These are phyloP conservation scores for Hydractinia symbiolongicarpus DNA, from an alignment of 30 jellyfish, hydroid and myxozoan genomes.

Conservation along the genomic window DNA sequence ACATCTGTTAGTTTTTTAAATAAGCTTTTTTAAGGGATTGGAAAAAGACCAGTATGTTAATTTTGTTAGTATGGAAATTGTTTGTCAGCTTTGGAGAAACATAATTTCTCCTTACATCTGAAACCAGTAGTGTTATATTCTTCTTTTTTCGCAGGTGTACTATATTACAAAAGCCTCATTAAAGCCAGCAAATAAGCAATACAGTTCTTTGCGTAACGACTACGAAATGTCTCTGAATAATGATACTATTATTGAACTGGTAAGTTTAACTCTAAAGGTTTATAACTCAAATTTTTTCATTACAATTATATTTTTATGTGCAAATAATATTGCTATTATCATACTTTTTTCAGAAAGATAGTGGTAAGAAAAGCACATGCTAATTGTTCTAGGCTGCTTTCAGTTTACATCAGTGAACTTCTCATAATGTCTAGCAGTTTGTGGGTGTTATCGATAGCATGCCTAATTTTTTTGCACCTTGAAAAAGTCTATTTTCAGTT, in stretches of 20 bases:
- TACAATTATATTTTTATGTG: no score
- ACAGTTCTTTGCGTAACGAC: constrained; percentile 81
- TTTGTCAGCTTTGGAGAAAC: neutral
- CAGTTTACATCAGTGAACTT: no score
- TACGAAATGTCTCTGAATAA: constrained; percentile 75
- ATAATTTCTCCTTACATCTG: no score
- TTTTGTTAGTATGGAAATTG: neutral
- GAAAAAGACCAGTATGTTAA: neutral
- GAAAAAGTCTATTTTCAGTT: no score
- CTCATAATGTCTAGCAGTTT: no score
- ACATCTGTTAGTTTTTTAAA: neutral
- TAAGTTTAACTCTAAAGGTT: constrained; percentile 18
- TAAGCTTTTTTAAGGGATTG: neutral
- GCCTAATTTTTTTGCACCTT: no score
- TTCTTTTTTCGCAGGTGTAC: constrained; percentile 54
- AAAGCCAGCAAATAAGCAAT: constrained; percentile 90
- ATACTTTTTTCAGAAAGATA: no score
- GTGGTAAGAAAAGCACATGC: no score
- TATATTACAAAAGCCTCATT: constrained; percentile 71
- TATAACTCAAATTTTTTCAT: neutral
- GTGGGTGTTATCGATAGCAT: no score
- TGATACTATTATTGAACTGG: constrained; percentile 70
- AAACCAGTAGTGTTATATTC: neutral
- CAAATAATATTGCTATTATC: no score
- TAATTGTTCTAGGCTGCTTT: no score